A percentile compares a stretch with the other conserved stretches of the same genome.
These are phyloP conservation scores for Lithophane socia DNA, from an alignment of 2,888 invertebrate species.

Conservation along the genomic window DNA sequence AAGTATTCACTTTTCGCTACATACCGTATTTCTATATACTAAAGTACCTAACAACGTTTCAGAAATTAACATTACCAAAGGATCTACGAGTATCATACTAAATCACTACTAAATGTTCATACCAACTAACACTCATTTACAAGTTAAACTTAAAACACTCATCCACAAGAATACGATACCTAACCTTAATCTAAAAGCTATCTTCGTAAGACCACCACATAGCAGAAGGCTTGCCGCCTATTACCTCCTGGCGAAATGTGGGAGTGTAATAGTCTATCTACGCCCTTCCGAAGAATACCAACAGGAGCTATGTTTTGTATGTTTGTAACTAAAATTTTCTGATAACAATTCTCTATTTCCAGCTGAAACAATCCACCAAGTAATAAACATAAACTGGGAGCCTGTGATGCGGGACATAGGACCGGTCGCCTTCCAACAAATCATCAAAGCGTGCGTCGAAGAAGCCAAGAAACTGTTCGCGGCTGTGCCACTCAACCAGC, in stretches of 20 bases:
- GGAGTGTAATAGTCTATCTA: background rate
- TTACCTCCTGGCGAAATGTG: background rate
- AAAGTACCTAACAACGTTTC: background rate
- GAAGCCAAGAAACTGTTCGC: slow-evolving; percentile 86
- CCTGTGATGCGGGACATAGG: slow-evolving; percentile 87
- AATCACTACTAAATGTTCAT: background rate
- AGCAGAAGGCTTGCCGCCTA: background rate
- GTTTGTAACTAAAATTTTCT: background rate
- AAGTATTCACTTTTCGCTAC: background rate
- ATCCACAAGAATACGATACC: background rate
- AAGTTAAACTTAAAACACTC: background rate
- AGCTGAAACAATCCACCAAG: slow-evolving; percentile 83
- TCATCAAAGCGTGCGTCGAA: slow-evolving; percentile 86
- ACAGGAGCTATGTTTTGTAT: background rate
- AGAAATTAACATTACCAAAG: background rate
- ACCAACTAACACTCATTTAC: slow-evolving; percentile 2
- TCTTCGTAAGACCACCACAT: background rate
- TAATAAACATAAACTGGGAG: slow-evolving; percentile 88
- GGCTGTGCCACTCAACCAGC: slow-evolving; percentile 78
- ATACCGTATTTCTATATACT: background rate
- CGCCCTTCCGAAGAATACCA: background rate
- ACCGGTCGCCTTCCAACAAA: slow-evolving; percentile 85
- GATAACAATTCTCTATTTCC: slow-evolving; percentile 49
- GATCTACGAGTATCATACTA: too few species aligned
- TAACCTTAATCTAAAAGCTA: background rate